Conservation (phyloP, 2,888 invertebrate genomes). For the Oscheius sp. region DNA sequence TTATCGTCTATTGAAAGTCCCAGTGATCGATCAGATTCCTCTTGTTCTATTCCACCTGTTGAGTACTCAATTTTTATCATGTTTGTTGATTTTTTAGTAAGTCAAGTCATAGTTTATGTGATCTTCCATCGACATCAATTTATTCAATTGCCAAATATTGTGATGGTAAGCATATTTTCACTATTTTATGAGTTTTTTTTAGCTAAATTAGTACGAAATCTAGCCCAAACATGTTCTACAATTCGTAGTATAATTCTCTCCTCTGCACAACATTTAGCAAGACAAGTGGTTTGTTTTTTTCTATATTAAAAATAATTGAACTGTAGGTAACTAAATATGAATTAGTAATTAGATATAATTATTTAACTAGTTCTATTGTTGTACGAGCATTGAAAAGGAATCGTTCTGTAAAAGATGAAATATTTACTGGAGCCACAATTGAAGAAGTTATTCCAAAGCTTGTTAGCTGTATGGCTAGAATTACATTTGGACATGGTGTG, state of each 20-base stretch:
- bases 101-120: background rate
- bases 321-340: conserved; percentile 29
- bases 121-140: background rate
- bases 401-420: conserved; percentile 4
- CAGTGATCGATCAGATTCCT: background rate
- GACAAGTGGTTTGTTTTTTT: conserved; percentile 1
- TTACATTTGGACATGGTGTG: conserved; percentile 30
- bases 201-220: background rate
- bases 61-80: background rate
- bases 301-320: background rate
- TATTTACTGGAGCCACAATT: conserved; percentile 2
- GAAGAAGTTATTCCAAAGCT: conserved; percentile 16
- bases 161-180: background rate
- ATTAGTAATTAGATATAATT: conserved; percentile 21
- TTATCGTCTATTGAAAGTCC: conserved; percentile 14
- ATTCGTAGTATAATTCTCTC: background rate
- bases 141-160: background rate
- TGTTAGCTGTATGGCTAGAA: conserved; percentile 22
- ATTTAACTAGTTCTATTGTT: conserved; percentile 1
- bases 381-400: conserved; percentile 30
- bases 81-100: background rate
- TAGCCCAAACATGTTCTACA: conserved; percentile 1
- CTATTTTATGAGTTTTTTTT: background rate
- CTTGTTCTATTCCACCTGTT: background rate
- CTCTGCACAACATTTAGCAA: background rate